Percentiles rank a stretch among this genome's conserved stretches.
Evolutionary conservation across 2,797 vertebrate genomes (phyloP).

Genomic region (Graptemys geographica): DNA sequence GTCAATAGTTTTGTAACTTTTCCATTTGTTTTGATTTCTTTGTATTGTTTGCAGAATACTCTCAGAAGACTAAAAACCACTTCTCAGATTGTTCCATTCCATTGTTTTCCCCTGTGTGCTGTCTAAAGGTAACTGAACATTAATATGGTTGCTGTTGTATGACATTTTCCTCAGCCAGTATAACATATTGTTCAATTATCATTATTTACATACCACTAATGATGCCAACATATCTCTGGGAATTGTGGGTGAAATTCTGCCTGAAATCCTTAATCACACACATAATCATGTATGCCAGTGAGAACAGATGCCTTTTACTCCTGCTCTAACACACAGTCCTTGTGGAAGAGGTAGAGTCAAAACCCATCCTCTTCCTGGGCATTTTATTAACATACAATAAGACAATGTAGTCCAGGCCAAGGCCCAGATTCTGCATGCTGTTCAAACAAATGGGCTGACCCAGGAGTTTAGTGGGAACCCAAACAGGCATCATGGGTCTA

Average conservation of each 20-base stretch:
- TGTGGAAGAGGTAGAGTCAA: neutral
- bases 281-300: neutral
- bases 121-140: conserved; percentile 59
- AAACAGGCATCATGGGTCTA: neutral
- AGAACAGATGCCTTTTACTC: neutral
- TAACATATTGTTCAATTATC: conserved; percentile 60
- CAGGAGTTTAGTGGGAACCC: neutral
- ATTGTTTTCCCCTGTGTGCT: conserved; percentile 46
- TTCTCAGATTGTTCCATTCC: conserved; percentile 57
- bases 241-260: neutral
- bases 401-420: neutral
- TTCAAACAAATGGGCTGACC: neutral
- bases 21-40: conserved; percentile 45
- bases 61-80: neutral
- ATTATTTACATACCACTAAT: neutral
- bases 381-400: neutral
- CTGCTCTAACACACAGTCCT: neutral
- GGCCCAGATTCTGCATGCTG: neutral
- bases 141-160: conserved; percentile 59
- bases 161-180: conserved; percentile 55
- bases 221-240: neutral
- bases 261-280: neutral
- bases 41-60: neutral
- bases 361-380: neutral
- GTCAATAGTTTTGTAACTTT: conserved; percentile 45